Evolutionary conservation across 2,113 vertebrate genomes (phyloP).

Genomic region (Semicossyphus pulcher): DNA sequence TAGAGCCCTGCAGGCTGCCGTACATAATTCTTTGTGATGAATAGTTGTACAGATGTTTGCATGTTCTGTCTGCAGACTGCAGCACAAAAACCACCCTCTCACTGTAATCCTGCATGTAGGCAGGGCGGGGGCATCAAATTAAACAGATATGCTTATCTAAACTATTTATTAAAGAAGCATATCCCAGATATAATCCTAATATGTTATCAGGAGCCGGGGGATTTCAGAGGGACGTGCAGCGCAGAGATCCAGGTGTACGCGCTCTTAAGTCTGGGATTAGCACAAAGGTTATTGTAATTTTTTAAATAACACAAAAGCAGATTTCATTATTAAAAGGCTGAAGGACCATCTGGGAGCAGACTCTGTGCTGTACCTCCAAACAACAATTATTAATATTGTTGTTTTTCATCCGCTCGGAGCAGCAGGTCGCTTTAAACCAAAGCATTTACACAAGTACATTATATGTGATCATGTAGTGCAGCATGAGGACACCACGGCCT

Average conservation of each 20-base stretch:
- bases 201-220: conserved; percentile 84
- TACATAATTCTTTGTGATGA: conserved; percentile 70
- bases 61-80: conserved; percentile 62
- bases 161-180: conserved; percentile 87
- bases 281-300: conserved; percentile 86
- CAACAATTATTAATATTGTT: conserved; percentile 73
- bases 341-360: conserved; percentile 79
- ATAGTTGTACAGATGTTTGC: conserved; percentile 81
- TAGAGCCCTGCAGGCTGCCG: conserved; percentile 44
- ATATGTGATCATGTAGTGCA: conserved; percentile 47
- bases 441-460: conserved; percentile 26
- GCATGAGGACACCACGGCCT: conserved; percentile 39
- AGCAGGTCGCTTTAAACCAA: conserved; percentile 52
- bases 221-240: conserved; percentile 82
- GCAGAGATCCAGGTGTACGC: conserved; percentile 89
- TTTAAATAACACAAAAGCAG: conserved; percentile 92
- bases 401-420: conserved; percentile 70
- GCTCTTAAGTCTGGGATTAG: conserved; percentile 91
- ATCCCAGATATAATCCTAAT: conserved; percentile 90
- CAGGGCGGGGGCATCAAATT: conserved; percentile 77
- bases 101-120: conserved; percentile 89
- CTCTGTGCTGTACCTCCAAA: conserved; percentile 50
- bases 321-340: conserved; percentile 88
- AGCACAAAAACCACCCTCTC: conserved; percentile 79
- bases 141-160: conserved; percentile 86